Base-by-base conservation (phyloP, 2,888 invertebrate genomes). In the Incurvaria masculella region DNA sequence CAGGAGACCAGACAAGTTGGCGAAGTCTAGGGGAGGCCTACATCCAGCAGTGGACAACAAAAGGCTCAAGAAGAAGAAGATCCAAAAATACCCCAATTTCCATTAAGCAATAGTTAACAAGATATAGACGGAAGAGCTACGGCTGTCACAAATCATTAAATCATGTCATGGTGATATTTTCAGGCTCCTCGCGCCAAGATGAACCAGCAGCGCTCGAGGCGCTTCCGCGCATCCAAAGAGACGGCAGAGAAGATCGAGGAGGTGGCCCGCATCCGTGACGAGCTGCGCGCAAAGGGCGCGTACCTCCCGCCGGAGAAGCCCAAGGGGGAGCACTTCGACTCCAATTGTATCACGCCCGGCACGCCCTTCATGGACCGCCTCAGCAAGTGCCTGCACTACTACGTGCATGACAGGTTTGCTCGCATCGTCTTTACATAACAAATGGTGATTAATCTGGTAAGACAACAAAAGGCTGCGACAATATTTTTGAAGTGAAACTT, bases 321-420 rank as follows among this genome's bases (percentile, higher is more conserved):
- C 1, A 92, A 94, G 61, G 92, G 87, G 56, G 91, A 92, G 40
- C 96, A 97, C 72, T 99, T 99, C 68, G 99, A 99, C 70, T 96
- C 96, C 48, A 99, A 99, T 70, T 99, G 99, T 64, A 99, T 99
- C 61, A 99, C 99, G 1, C 99, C 99, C 0, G 97, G 98, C n/a
- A 97, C 98, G 5, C 95, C 95, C 0, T 97, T 97, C 64, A 97
- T 97, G 97, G 93, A 92, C 57, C 79, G 92, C 38, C 80, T 97
- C 49, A 95, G 91, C 71, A 79, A 86, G 68, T 83, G 95, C 74
- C 72, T 94, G 69, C 84, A 87, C 76, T 95, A 92, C 69, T 95
- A 94, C 63, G 85, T 94, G 56, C 92, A 95, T 70, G 91, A 94
- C 56, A 78, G 84, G 70, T 72, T 61, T 65, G 56, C 27, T 33